Percentiles rank a stretch among this genome's conserved stretches.
Evolutionary conservation across 2,797 vertebrate genomes (phyloP).

Genomic region (Hypotaenidia philippensis): DNA sequence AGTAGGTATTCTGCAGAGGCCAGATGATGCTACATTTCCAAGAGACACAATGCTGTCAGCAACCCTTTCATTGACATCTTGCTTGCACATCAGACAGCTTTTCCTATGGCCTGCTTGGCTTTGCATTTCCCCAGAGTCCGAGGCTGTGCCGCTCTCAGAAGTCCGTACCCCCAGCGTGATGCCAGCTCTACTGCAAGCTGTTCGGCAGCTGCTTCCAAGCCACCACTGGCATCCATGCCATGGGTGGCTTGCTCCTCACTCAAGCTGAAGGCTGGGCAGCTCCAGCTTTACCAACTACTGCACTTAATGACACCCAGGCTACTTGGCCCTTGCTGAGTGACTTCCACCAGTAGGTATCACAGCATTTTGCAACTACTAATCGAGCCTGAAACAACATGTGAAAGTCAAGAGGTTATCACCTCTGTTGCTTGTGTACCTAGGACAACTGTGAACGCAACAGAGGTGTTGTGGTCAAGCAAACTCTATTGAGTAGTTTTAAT

Average conservation of each 20-base stretch:
- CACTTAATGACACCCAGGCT: not conserved
- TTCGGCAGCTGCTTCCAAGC: not conserved
- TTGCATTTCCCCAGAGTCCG: not conserved
- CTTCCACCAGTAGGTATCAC: conserved; percentile 4
- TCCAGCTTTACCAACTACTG: not conserved
- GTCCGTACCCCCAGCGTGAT: accelerated
- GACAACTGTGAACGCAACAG: not conserved
- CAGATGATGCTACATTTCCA: not conserved
- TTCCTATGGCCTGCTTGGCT: not conserved
- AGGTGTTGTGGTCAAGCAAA: not conserved
- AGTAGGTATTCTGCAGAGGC: not conserved
- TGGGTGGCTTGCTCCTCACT: not conserved
- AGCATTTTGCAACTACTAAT: conserved; percentile 49
- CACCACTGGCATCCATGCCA: not conserved
- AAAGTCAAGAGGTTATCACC: conserved; percentile 23
- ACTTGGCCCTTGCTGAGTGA: not conserved
- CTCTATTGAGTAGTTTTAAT: not conserved
- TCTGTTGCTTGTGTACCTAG: not conserved
- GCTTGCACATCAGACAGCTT: not conserved
- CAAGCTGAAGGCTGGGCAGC: not conserved
- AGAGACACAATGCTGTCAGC: not conserved
- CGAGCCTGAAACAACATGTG: conserved; percentile 16
- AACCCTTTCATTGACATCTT: not conserved
- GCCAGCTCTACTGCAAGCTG: not conserved
- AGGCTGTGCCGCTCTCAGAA: not conserved